These are phyloP conservation scores for Pseudochirops cupreus DNA, from an alignment of 2,797 vertebrate species.

Conservation along the genomic window DNA sequence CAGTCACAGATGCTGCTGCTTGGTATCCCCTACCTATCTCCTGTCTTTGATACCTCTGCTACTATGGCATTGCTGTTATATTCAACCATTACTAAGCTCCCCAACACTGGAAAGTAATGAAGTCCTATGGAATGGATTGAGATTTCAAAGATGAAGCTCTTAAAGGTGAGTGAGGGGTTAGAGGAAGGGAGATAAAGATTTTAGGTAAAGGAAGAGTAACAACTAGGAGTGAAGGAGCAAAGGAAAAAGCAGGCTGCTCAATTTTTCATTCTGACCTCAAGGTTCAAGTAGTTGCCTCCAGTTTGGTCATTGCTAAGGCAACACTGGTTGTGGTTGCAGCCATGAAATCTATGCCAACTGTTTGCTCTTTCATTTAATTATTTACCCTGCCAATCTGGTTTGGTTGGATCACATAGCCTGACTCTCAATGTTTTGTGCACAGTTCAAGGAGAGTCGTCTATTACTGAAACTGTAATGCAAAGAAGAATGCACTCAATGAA, in stretches of 20 bases:
- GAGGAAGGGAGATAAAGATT: neutral
- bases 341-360: slow-evolving; percentile 8
- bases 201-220: slow-evolving; percentile 24
- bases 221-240: neutral
- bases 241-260: neutral
- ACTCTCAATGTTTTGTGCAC: slow-evolving; percentile 6
- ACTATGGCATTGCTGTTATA: neutral
- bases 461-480: slow-evolving; percentile 30
- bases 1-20: neutral
- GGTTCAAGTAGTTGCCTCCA: neutral
- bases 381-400: neutral
- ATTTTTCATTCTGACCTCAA: neutral
- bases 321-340: neutral
- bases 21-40: neutral
- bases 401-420: neutral
- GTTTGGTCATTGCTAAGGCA: slow-evolving; percentile 11
- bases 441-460: slow-evolving; percentile 43
- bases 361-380: slow-evolving; percentile 3
- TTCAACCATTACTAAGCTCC: neutral
- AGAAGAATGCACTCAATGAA: slow-evolving; percentile 11
- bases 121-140: neutral
- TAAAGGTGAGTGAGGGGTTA: neutral
- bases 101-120: neutral
- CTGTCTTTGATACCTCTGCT: neutral
- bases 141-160: slow-evolving; percentile 27